phyloP scores from a whole-genome alignment of 2,113 vertebrate species.

The Strigops habroptila region DNA sequence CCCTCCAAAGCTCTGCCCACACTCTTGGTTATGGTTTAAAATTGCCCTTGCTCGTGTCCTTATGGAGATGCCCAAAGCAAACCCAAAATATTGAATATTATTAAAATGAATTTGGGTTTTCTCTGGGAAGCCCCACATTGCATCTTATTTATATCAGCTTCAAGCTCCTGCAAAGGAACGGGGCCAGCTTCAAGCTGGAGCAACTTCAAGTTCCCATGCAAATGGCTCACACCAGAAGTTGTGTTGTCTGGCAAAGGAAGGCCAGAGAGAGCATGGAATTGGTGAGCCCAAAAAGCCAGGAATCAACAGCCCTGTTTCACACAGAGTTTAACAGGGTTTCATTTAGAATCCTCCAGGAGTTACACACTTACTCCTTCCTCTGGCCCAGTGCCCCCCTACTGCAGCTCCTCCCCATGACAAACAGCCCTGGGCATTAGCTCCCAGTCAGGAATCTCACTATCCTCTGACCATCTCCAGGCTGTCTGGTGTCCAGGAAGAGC shows the following conservation, averaged over 20 bases:
- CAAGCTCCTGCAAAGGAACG: background rate
- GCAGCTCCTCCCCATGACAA: background rate
- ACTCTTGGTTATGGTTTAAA: background rate
- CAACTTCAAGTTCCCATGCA: background rate
- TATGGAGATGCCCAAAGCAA: background rate
- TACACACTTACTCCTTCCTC: background rate
- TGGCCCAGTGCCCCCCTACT: background rate
- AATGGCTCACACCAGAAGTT: background rate
- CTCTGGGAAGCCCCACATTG: background rate
- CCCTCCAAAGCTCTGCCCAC: background rate
- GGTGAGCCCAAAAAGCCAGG: background rate
- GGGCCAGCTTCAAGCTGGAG: background rate
- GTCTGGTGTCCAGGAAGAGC: background rate
- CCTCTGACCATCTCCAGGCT: background rate
- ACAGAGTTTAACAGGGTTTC: background rate
- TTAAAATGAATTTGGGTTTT: background rate
- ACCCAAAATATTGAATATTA: background rate
- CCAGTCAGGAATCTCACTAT: background rate
- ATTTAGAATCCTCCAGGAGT: background rate
- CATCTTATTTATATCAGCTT: background rate
- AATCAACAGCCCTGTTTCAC: background rate
- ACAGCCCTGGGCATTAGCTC: background rate
- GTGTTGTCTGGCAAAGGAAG: background rate
- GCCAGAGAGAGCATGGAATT: background rate
- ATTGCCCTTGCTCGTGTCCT: background rate